A percentile compares a stretch with the other conserved stretches of the same genome.
Conservation (phyloP, 2,113 vertebrate species). For the Prinia subflava region DNA sequence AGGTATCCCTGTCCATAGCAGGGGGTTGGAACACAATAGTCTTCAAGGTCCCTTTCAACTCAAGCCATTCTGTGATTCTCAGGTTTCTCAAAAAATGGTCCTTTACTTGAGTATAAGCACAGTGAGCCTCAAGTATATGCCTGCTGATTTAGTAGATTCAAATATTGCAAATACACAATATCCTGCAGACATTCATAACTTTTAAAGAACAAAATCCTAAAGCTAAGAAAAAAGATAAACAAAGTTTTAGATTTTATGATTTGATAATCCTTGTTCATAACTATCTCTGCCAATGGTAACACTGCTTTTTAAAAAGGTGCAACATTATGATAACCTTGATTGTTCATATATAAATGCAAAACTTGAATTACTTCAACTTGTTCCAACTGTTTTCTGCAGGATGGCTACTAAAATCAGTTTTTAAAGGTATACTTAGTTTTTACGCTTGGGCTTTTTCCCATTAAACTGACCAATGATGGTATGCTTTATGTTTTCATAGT, state of each 20-base stretch:
- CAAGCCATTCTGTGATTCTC: background rate
- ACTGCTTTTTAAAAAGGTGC: background rate
- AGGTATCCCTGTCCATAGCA: background rate
- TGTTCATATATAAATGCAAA: background rate
- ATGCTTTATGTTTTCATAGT: background rate
- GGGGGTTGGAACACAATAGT: background rate
- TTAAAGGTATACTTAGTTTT: background rate
- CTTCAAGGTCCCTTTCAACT: background rate
- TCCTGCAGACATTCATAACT: background rate
- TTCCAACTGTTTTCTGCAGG: background rate
- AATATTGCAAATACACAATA: background rate
- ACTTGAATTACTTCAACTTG: background rate
- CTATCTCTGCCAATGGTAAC: background rate
- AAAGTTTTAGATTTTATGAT: background rate
- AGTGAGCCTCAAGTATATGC: background rate
- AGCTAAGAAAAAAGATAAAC: background rate
- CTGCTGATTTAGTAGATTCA: background rate
- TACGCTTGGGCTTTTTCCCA: background rate
- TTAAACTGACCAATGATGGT: background rate
- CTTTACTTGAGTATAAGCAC: background rate
- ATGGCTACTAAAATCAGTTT: background rate
- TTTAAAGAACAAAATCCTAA: background rate
- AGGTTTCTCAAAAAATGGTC: background rate
- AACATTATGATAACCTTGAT: background rate
- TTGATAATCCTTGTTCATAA: background rate